phyloP scores from a whole-genome alignment of 2,888 invertebrate genomes.

The Argyra leucocephala region DNA sequence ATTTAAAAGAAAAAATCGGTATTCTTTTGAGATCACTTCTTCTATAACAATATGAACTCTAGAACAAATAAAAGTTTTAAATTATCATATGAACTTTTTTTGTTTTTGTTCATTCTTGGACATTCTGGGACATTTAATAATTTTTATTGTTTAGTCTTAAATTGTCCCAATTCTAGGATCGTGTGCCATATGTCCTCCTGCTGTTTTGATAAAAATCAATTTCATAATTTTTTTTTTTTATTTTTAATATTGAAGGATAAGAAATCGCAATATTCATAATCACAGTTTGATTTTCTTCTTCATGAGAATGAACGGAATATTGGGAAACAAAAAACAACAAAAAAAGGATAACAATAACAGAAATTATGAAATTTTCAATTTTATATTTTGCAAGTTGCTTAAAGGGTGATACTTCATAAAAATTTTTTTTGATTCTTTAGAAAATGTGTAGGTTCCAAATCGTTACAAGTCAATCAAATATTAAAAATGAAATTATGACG shows the following conservation, averaged over 20 bases:
- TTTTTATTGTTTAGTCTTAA: too few species aligned
- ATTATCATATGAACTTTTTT: too few species aligned
- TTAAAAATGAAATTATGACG: not conserved
- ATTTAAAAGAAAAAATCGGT: too few species aligned
- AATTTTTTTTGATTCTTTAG: not conserved
- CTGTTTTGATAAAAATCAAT: not conserved
- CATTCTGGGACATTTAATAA: too few species aligned
- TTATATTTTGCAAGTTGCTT: not conserved
- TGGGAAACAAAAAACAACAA: not conserved
- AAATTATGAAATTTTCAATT: not conserved
- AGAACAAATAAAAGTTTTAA: too few species aligned
- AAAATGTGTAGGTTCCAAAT: not conserved
- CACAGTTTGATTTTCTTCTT: too few species aligned
- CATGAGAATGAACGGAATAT: not conserved
- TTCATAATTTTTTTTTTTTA: not conserved
- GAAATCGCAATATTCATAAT: too few species aligned
- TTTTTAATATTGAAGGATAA: too few species aligned
- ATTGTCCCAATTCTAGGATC: not conserved
- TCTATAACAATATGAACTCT: too few species aligned
- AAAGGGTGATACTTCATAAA: not conserved
- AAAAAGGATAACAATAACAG: not conserved
- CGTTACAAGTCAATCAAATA: not conserved
- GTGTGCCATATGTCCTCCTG: not conserved
- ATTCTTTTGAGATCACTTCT: too few species aligned
- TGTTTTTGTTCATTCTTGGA: too few species aligned